A percentile compares a stretch with the other conserved stretches of the same genome.
Conservation (phyloP, 2,113 vertebrate species). For the Mola mola region DNA sequence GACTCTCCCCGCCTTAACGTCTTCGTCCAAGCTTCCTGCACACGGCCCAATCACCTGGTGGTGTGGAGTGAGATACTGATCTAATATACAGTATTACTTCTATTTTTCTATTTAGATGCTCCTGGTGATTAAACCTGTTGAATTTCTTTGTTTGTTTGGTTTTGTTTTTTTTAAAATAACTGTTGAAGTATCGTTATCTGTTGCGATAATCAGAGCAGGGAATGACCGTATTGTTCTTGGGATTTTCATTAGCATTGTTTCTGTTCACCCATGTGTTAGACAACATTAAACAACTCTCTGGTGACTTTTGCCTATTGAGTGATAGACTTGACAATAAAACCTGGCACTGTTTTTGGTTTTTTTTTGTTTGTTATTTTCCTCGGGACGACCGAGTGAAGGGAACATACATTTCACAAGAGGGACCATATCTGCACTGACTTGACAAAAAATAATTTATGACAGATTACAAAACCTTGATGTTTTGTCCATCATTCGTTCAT, state of each 20-base stretch:
- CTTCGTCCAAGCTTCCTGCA: conserved; percentile 2
- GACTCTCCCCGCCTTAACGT: conserved; percentile 32
- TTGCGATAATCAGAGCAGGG: too few relatives aligned
- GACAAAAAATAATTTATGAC: conserved; percentile 4
- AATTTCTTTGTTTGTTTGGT: conserved; percentile 4
- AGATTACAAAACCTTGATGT: neutral
- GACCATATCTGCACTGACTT: conserved; percentile 24
- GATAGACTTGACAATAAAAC: too few relatives aligned
- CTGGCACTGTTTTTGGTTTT: neutral
- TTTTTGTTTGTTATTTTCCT: neutral
- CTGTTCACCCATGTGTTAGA: conserved; percentile 29
- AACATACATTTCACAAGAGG: conserved; percentile 12
- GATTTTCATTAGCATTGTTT: conserved; percentile 27
- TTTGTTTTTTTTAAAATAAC: conserved; percentile 32
- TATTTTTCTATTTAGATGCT: conserved; percentile 22
- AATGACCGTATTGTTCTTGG: conserved; percentile 26
- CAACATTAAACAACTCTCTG: conserved; percentile 1
- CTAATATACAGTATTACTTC: too few relatives aligned
- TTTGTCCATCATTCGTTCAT: conserved; percentile 1
- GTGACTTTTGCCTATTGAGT: conserved; percentile 15
- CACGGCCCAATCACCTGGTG: conserved; percentile 3
- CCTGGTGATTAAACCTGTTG: conserved; percentile 22
- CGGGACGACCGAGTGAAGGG: neutral
- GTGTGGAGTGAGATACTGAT: too few relatives aligned
- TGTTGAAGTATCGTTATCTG: too few relatives aligned